Evolutionary conservation across 2,888 invertebrate species (phyloP), one percentile per base, ranked within the genome.

Genomic region (Mythimna loreyi): DNA sequence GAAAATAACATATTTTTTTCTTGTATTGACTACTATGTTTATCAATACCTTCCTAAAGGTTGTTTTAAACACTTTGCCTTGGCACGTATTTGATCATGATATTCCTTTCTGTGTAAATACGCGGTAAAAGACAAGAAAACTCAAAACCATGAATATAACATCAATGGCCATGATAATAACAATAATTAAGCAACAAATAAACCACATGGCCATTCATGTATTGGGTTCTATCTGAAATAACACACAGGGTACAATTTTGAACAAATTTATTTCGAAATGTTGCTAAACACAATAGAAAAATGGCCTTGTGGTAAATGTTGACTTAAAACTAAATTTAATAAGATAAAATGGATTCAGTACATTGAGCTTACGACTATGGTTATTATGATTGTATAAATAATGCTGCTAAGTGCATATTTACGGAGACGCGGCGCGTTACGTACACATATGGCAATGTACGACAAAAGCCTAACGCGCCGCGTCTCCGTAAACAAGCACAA

Each of bases 171-270:
- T 93, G 91, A 86, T 82, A 72, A 82, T 66, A 83, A 68, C 71
- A 45, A 84, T 59, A 79, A 77, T 64, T 65, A 75, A 84, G 81
- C 77, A 83, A 83, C 75, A 85, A 80, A 84, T 85, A 55, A 86
- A 91, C 91, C 92, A 94, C 94, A 94, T 93, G 94, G 93, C 95
- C 95, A 95, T 93, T 89, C 87, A 94, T 94, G 95, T 89, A 90
- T 89, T 88, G 85, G 88, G 89, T 86, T 81, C 36, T 64, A 73
- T 79, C 90, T 91, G 92, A 94, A 95, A 95, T 94, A 85, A 95
- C 81, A 94, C 88, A 93, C 81, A 84, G 86, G 87, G 58, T 83
- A 76, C 69, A 88, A 87, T 89, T 89, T 89, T 68, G 81, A 89
- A 86, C 80, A 85, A 81, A 74, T 92, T 93, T 93, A 91, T 92